Base-by-base conservation (phyloP, 2,888 invertebrate genomes). In the Melanophora roralis region DNA sequence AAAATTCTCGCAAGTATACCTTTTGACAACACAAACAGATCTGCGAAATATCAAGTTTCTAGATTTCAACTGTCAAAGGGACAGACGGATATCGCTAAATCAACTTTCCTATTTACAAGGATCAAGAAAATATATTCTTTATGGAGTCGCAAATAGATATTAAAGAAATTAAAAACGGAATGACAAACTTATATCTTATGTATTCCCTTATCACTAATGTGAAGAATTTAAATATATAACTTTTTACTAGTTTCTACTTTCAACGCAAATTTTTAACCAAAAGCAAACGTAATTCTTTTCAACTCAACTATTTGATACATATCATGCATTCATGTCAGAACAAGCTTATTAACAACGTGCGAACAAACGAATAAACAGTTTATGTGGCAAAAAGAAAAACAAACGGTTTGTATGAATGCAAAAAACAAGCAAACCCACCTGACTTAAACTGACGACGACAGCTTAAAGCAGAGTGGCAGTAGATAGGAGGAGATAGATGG, bases 251-350 rank as follows among this genome's bases (percentile, higher is more conserved):
- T 38, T 21, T 34, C n/a, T n/a, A n/a, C n/a, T n/a, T n/a, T n/a
- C n/a, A n/a, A n/a, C n/a, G 11, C 38, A 14, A 5, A 27, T 27
- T 27, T 27, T 27, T 6, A 74, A 40, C 23, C 40, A 62, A 55
- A 59, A 57, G 43, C 32, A 68, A 72, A 49, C 34, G 43, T 27
- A 78, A 73, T 14, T 21, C 43, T 59, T 67, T 57, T 68, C 62
- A 47, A 47, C n/a, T 23, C 11, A 65, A 69, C 34, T 32, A 40
- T 9, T 68, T 64, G 16, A 78, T 60, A 43, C 36, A 79, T 76
- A 72, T 76, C 80, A 80, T 80, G 80, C 76, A 80, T 67, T 68
- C 72, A 72, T 62, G 72, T 40, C 80, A 76, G 51, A 68, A 73
- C 21, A 67, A 36, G 55, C 59, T 73, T 21, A 32, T 53, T 67